Evolutionary conservation across 1,140 invertebrate genomes (phyloP), one percentile per base, ranked within the genome.

Genomic region (Cecropterus lyciades): DNA sequence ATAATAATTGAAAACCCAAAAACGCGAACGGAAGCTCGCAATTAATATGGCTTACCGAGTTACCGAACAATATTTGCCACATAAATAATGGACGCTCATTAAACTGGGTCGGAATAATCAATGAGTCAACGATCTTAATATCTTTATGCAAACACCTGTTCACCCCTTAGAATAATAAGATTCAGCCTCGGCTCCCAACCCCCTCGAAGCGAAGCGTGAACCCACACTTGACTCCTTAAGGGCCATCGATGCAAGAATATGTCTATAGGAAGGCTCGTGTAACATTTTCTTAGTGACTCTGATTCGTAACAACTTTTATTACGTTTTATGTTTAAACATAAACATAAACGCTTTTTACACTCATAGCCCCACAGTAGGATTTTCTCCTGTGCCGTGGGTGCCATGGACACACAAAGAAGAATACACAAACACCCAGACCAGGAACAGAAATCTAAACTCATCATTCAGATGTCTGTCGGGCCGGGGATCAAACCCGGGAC

Each of bases 161-260:
- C 69, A 20, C 49, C 59, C 42, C 48, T 67, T 53, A 48, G 40
- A 53, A 70, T 60, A 64, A 63, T 63, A 49, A 49, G 57, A 62
- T 42, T 51, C 46, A 24, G 59, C 48, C 27, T 2, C 45, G 11
- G 5, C 40, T 27, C 40, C 16, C 15, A 15, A n/a, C 24, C 48
- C 49, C 49, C 13, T 52, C 27, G 27, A 48, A 46, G 1, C 10
- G 30, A 17, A 42, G 48, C 62, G 57, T 67, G 72, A 77, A 73
- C 75, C 67, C 65, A 60, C 69, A 63, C 77, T 79, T 70, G 77
- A 79, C 77, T 74, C 20, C 40, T 56, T n/a, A 49, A 79, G 77
- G 49, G 37, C 67, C 51, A 69, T 77, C 49, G 27, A 57, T 51
- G 40, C 14, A 46, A 46, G 59, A 67, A n/a, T n/a, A 52, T 51